Evolutionary conservation across 2,113 vertebrate species (phyloP).

Genomic region (Hemibagrus wyckioides): DNA sequence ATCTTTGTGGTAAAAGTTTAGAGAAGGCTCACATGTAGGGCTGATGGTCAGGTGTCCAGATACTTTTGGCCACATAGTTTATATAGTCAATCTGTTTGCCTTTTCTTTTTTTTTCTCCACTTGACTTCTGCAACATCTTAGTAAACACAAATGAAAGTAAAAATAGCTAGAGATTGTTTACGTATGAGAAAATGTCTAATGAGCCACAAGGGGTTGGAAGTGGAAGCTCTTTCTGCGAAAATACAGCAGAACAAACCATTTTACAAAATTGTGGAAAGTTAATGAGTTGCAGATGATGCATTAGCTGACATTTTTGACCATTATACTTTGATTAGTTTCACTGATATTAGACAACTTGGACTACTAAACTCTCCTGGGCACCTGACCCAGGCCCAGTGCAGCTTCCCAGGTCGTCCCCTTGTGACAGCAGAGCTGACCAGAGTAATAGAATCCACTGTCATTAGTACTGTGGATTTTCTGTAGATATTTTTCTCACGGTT

Average conservation of each 20-base stretch:
- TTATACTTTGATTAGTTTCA: background rate
- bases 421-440: background rate
- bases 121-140: background rate
- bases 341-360: background rate
- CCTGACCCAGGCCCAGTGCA: background rate
- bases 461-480: background rate
- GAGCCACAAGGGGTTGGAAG: background rate
- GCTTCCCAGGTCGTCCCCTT: background rate
- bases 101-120: background rate
- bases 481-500: background rate
- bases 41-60: background rate
- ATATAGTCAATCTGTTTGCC: background rate
- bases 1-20: background rate
- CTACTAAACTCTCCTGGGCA: background rate
- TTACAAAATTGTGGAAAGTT: background rate
- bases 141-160: background rate
- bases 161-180: background rate
- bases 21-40: background rate
- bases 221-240: background rate
- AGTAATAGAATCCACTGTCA: background rate
- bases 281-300: background rate
- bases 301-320: background rate
- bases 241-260: background rate
- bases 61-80: background rate
- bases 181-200: background rate